A percentile compares a stretch with the other conserved stretches of the same genome.
Evolutionary conservation across 92 coral and sea anemone genomes (phyloP).

Genomic region (Epizoanthus fatuus): DNA sequence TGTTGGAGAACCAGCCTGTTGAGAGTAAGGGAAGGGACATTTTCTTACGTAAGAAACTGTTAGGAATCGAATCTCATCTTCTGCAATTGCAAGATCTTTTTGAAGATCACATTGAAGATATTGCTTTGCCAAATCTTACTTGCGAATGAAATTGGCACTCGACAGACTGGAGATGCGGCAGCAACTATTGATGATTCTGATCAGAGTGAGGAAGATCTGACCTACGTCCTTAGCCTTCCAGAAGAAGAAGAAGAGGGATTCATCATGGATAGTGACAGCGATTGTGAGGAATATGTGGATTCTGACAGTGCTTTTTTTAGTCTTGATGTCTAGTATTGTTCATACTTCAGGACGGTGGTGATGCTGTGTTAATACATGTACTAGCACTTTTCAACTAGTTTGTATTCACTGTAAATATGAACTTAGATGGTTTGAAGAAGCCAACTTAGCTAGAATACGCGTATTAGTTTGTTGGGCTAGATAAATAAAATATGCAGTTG

Average conservation of each 20-base stretch:
- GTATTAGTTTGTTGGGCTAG: too few species aligned
- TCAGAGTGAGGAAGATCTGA: not conserved
- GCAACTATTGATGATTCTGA: not conserved
- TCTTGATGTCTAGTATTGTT: not conserved
- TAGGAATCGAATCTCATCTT: conserved; percentile 13
- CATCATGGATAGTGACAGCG: conserved; percentile 25
- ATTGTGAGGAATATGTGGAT: conserved; percentile 14
- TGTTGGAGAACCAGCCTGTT: not conserved
- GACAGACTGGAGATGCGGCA: not conserved
- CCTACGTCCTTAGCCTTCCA: conserved; percentile 21
- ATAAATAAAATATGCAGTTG: too few species aligned
- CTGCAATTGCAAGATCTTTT: conserved; percentile 1
- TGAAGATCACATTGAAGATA: conserved; percentile 6
- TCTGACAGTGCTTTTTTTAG: conserved; percentile 20
- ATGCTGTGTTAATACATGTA: too few species aligned
- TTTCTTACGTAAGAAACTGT: conserved; percentile 10
- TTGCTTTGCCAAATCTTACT: not conserved
- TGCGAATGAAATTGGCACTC: not conserved
- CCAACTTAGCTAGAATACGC: too few species aligned
- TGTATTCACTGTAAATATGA: too few species aligned
- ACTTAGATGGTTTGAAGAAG: too few species aligned
- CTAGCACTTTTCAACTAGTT: too few species aligned
- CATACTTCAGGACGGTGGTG: too few species aligned
- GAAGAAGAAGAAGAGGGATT: not conserved
- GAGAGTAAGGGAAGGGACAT: conserved; percentile 31